Conservation (phyloP, 2,888 invertebrate genomes). For the Anagyrus pseudococci region DNA sequence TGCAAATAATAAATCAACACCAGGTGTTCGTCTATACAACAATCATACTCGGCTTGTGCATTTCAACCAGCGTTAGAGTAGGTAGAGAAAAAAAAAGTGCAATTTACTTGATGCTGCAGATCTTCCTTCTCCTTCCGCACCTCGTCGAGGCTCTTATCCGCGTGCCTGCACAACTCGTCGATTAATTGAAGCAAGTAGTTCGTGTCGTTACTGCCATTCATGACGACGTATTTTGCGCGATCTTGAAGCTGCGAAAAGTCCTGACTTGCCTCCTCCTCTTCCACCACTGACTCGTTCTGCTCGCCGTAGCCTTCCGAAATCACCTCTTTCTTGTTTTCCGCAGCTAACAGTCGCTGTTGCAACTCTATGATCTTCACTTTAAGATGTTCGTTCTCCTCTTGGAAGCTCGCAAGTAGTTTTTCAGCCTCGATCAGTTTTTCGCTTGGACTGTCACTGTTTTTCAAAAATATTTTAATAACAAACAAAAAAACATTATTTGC, state of each 20-base stretch:
- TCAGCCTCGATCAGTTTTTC: constrained; percentile 69
- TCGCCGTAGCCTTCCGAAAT: constrained; percentile 63
- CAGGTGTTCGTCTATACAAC: constrained; percentile 12
- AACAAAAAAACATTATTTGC: neutral
- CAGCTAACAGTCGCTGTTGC: constrained; percentile 59
- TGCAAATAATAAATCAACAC: constrained; percentile 16
- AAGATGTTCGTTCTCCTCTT: constrained; percentile 62
- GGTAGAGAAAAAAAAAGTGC: constrained; percentile 5
- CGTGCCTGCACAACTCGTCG: constrained; percentile 69
- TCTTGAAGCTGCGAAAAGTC: constrained; percentile 57
- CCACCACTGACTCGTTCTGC: constrained; percentile 43
- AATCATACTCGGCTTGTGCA: constrained; percentile 1
- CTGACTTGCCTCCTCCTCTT: constrained; percentile 48
- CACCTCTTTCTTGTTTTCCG: constrained; percentile 63
- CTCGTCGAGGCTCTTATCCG: constrained; percentile 70
- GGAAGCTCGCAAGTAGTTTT: constrained; percentile 61
- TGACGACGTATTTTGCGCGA: constrained; percentile 61
- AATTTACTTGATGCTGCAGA: constrained; percentile 74
- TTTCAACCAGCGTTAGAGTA: constrained; percentile 11
- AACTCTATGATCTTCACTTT: constrained; percentile 70
- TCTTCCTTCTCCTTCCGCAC: constrained; percentile 74
- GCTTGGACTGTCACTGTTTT: constrained; percentile 40
- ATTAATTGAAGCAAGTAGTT: constrained; percentile 65
- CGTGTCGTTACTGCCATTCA: constrained; percentile 61
- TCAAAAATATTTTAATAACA: neutral